Conservation (phyloP, 2,797 vertebrate genomes). For the Pantherophis alleghaniensis region DNA sequence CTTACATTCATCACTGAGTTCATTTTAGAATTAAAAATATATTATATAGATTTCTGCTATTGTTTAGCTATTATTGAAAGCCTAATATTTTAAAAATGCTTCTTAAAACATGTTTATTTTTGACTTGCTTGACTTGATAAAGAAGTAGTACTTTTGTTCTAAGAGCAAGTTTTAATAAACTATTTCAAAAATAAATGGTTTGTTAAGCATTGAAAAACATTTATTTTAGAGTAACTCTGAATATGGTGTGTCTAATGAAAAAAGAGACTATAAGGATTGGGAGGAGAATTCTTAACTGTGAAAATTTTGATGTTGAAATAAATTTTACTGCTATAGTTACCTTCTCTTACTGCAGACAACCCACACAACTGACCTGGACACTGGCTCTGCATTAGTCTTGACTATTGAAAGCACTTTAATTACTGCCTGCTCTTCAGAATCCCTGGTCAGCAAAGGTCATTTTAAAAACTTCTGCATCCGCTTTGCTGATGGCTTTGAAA, state of each 20-base stretch:
- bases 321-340: not conserved
- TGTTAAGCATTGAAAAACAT: not conserved
- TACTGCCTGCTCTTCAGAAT: conserved; percentile 98
- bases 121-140: not conserved
- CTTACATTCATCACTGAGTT: not conserved
- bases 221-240: not conserved
- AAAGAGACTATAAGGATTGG: not conserved
- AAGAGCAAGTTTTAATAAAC: not conserved
- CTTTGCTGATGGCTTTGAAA: conserved; percentile 98
- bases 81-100: not conserved
- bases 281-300: not conserved
- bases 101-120: not conserved
- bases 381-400: conserved; percentile 93
- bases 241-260: not conserved
- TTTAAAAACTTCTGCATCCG: conserved; percentile 99
- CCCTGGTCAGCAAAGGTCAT: conserved; percentile 98
- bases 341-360: conserved; percentile 78
- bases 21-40: not conserved
- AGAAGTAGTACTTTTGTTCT: not conserved
- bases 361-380: conserved; percentile 91
- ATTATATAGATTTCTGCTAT: not conserved
- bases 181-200: not conserved
- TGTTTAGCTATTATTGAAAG: not conserved
- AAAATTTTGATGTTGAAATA: not conserved
- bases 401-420: conserved; percentile 98